These are phyloP conservation scores for Oryzias dopingdopingensis DNA, from an alignment of 2,797 vertebrate species.

Conservation along the genomic window DNA sequence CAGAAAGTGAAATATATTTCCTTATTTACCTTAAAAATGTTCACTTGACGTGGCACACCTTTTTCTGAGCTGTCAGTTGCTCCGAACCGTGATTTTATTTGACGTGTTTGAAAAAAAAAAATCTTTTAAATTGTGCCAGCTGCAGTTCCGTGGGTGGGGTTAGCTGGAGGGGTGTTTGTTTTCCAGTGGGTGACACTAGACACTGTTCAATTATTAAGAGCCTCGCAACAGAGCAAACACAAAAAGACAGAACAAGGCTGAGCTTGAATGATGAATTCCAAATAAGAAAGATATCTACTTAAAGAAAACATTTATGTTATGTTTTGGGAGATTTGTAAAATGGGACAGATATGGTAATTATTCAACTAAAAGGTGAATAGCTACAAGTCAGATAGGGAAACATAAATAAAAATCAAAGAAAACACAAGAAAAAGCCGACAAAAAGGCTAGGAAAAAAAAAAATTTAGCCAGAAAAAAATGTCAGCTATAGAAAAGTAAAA, in stretches of 20 bases:
- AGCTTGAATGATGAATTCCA: conserved; percentile 26
- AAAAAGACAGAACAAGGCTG: conserved; percentile 31
- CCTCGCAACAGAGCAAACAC: conserved; percentile 22
- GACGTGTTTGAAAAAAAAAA: conserved; percentile 23
- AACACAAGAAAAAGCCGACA: neutral
- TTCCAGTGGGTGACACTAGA: conserved; percentile 52
- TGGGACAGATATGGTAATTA: neutral
- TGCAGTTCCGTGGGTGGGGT: conserved; percentile 49
- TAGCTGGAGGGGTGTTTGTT: conserved; percentile 56
- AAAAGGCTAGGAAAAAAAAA: neutral
- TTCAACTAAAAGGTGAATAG: neutral
- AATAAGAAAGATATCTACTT: conserved; percentile 15
- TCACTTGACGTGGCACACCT: conserved; percentile 22
- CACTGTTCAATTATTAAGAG: conserved; percentile 59
- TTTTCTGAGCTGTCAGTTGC: conserved; percentile 21
- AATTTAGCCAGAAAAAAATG: neutral
- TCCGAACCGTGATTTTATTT: conserved; percentile 33
- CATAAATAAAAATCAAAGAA: neutral
- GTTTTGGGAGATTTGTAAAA: neutral
- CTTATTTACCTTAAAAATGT: conserved; percentile 22
- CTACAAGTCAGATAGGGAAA: neutral
- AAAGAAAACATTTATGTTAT: conserved; percentile 1
- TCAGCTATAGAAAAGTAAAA: conserved; percentile 2
- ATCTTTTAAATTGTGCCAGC: conserved; percentile 47
- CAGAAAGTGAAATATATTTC: neutral